Conservation (phyloP, 2,113 vertebrate genomes). For the Sander lucioperca region DNA sequence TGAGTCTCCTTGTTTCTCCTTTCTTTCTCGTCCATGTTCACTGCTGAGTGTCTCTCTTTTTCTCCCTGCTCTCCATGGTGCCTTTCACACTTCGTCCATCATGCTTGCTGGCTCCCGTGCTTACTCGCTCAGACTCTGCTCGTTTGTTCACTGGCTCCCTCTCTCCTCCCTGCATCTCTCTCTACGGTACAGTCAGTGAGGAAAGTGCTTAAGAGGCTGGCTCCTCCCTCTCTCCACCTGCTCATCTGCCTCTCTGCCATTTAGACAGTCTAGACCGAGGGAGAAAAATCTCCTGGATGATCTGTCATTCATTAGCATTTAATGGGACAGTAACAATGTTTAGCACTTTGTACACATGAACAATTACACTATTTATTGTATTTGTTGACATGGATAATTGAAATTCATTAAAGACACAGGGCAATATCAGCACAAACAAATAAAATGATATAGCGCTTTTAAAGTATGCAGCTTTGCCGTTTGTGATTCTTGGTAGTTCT, state of each 20-base stretch:
- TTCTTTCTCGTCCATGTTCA: not conserved
- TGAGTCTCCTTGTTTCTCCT: constrained; percentile 1
- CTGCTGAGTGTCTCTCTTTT: constrained; percentile 1
- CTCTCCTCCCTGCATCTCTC: constrained; percentile 22
- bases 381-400: not conserved
- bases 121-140: constrained; percentile 25
- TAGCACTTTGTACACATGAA: constrained; percentile 13
- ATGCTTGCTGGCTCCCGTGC: constrained; percentile 35
- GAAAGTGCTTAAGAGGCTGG: constrained; percentile 50
- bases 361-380: not conserved
- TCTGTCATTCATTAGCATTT: not conserved
- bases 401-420: not conserved
- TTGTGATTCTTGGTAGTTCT: not conserved
- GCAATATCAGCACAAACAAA: not conserved
- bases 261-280: not conserved
- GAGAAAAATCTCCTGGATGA: not conserved
- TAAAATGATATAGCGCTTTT: not conserved
- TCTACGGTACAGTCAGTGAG: constrained; percentile 31
- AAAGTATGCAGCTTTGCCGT: not conserved
- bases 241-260: not conserved
- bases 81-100: constrained; percentile 29
- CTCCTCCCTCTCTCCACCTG: constrained; percentile 49
- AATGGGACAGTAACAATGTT: not conserved
- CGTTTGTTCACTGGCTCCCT: constrained; percentile 17
- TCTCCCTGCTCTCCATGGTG: not conserved